Evolutionary conservation across 2,888 invertebrate species (phyloP).

Genomic region (Lasioglossum calceatum): DNA sequence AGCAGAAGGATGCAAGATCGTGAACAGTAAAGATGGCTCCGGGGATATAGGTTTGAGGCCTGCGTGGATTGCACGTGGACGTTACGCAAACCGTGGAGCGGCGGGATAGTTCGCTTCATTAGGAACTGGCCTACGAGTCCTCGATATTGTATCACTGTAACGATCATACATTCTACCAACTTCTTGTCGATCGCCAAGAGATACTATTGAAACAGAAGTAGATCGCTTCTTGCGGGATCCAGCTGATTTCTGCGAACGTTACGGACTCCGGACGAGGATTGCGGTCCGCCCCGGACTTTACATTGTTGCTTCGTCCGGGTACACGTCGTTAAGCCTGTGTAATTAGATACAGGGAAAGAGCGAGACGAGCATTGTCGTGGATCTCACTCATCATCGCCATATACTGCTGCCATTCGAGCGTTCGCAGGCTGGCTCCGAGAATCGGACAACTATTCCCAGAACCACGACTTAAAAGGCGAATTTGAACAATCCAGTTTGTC

Average conservation of each 20-base stretch:
- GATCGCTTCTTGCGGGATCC: conserved; percentile 35
- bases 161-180: conserved; percentile 38
- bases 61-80: conserved; percentile 32
- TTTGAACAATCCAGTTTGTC: conserved; percentile 10
- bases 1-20: conserved; percentile 2
- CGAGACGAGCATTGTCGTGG: conserved; percentile 1
- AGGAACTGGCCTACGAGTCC: conserved; percentile 26
- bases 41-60: conserved; percentile 35
- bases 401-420: conserved; percentile 6
- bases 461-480: conserved; percentile 1
- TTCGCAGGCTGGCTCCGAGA: neutral
- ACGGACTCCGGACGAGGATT: conserved; percentile 9
- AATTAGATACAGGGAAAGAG: conserved; percentile 3
- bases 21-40: conserved; percentile 18
- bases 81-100: conserved; percentile 39
- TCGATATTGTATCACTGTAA: conserved; percentile 39
- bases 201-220: conserved; percentile 50
- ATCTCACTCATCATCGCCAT: neutral
- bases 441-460: conserved; percentile 7
- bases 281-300: neutral
- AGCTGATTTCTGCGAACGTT: conserved; percentile 10
- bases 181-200: conserved; percentile 45
- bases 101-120: conserved; percentile 40
- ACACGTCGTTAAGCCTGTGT: conserved; percentile 4
- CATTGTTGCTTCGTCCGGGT: conserved; percentile 11